Base-by-base conservation (phyloP, 2,888 invertebrate species). In the Troides oblongomaculatus region DNA sequence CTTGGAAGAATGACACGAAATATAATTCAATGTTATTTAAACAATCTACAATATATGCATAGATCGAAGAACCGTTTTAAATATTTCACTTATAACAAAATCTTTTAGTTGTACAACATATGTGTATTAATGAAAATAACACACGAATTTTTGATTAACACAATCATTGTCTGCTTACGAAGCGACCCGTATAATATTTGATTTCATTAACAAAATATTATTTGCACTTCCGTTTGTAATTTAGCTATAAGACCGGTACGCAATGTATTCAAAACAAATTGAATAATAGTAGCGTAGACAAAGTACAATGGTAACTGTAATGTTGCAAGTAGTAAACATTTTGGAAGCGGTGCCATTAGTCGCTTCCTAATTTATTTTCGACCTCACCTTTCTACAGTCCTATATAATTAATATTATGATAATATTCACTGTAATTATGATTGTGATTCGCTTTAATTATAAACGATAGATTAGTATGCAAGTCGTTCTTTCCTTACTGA, bases 221-320 rank as follows among this genome's bases (percentile, higher is more conserved):
- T 62, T 21, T 62, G 39, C 46, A 62, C 46, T 46, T 46, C 21
- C 18, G 23, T 46, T 46, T 43, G 36, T 46, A 46, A 60, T 39
- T 57, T 23, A 5, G 50, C 53, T 64, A 21, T 56, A 63, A 63
- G 21, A n/a, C 14, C 21, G 25, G 36, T 25, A 66, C 60, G 53
- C 66, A 12, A 30, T 36, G 50, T 60, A 60, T 66, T 66, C 61
- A 53, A 61, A 66, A 66, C 66, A 61, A 7, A 50, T 14, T 53
- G 57, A 57, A 7, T 50, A 64, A 18, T 57, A 56, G n/a, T 39
- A 56, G 39, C 39, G 39, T n/a, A 21, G 57, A 64, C 39, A 57
- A 53, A 53, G 53, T 53, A 53, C 53, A 53, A 53, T 53, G 53
- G 14, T 61, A 39, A 23, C 50, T 23, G 21, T 23, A 21, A 18